phyloP scores from a whole-genome alignment of 2,113 vertebrate genomes.

The Anoplopoma fimbria region DNA sequence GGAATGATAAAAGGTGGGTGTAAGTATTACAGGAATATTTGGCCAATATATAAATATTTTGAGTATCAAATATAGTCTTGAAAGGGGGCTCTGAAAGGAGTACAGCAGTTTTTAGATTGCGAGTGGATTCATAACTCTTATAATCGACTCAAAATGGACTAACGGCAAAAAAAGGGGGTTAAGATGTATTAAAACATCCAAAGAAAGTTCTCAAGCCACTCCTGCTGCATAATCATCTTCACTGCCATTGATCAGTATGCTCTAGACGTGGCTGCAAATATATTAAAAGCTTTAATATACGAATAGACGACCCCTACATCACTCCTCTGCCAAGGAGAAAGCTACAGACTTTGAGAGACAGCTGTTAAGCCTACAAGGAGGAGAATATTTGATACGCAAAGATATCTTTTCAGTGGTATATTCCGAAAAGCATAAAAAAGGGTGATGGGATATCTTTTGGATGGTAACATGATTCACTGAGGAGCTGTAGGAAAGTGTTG shows the following conservation, averaged over 20 bases:
- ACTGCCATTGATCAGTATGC: no score
- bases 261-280: neutral
- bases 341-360: neutral
- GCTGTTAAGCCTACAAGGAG: neutral
- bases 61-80: neutral
- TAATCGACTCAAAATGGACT: neutral
- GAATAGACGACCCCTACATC: neutral
- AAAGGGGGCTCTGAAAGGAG: neutral
- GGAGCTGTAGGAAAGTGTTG: conserved; percentile 38
- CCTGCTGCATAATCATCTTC: neutral
- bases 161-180: neutral
- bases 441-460: neutral
- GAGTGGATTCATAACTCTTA: neutral
- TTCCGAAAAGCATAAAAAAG: conserved; percentile 17
- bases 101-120: neutral
- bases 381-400: neutral
- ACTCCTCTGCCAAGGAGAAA: neutral
- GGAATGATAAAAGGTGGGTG: neutral
- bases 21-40: neutral
- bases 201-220: neutral
- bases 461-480: conserved; percentile 16
- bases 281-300: no score
- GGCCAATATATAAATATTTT: neutral
- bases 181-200: neutral
- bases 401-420: neutral